Evolutionary conservation across 92 coral and sea anemone genomes (phyloP).

Genomic region (Meandrina meandrites): DNA sequence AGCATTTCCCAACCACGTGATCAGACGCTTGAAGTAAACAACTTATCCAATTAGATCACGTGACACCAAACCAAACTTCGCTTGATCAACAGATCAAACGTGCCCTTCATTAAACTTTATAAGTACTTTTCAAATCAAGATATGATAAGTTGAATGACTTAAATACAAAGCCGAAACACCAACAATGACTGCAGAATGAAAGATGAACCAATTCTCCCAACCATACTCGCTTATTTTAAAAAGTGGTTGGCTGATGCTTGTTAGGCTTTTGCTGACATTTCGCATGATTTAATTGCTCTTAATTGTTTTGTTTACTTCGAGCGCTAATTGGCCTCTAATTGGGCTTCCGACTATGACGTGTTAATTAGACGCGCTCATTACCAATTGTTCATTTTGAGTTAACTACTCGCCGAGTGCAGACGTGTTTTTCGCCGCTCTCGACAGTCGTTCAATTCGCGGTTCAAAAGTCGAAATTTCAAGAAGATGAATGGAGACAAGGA

Average conservation of each 20-base stretch:
- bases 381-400: conserved; percentile 8
- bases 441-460: too few species aligned
- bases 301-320: neutral
- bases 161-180: neutral
- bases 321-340: conserved; percentile 6
- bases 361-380: neutral
- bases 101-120: neutral
- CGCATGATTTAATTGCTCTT: neutral
- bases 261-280: neutral
- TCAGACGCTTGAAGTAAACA: neutral
- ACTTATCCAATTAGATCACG: conserved; percentile 28
- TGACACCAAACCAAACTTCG: neutral
- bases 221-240: neutral
- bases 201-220: neutral
- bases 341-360: conserved; percentile 7
- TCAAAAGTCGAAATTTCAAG: neutral
- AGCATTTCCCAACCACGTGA: neutral
- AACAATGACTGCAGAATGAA: neutral
- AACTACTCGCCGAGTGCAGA: conserved; percentile 14
- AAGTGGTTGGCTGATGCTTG: neutral
- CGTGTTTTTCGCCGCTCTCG: conserved; percentile 16
- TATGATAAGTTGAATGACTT: neutral
- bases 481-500: neutral
- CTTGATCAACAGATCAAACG: too few species aligned
- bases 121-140: neutral